phyloP scores from a whole-genome alignment of 2,888 invertebrate genomes.

The Metacarcinus magister region DNA sequence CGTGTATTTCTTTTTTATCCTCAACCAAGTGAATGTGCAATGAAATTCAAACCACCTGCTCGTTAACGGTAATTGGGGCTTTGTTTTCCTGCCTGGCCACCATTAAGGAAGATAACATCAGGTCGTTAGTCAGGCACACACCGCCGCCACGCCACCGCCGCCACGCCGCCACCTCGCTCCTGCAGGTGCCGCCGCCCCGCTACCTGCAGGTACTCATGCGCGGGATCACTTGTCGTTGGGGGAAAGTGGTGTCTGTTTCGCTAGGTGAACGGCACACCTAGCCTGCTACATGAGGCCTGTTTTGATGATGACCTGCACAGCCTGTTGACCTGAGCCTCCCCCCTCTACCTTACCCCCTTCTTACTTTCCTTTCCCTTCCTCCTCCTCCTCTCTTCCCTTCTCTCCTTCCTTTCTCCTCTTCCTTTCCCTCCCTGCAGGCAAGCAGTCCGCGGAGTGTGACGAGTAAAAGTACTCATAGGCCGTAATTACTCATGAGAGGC shows the following conservation, averaged over 20 bases:
- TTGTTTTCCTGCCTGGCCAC: neutral
- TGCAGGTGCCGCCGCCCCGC: slow-evolving; percentile 5
- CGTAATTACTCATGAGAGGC: too few species aligned
- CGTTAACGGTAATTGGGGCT: slow-evolving; percentile 13
- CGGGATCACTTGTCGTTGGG: neutral
- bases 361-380: neutral
- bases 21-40: neutral
- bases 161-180: neutral
- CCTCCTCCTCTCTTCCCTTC: neutral
- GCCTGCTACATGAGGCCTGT: neutral
- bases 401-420: neutral
- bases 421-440: too few species aligned
- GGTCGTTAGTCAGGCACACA: neutral
- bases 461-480: too few species aligned
- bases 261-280: slow-evolving; percentile 7
- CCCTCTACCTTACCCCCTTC: neutral
- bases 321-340: neutral
- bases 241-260: neutral
- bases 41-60: neutral
- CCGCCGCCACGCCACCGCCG: too few species aligned
- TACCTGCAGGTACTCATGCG: slow-evolving; percentile 10
- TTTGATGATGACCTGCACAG: neutral
- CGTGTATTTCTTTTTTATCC: neutral
- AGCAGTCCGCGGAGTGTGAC: too few species aligned
- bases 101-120: neutral